Evolutionary conservation across 2,888 invertebrate genomes (phyloP), one percentile per base, ranked within the genome.

Genomic region (Hyles lineata): DNA sequence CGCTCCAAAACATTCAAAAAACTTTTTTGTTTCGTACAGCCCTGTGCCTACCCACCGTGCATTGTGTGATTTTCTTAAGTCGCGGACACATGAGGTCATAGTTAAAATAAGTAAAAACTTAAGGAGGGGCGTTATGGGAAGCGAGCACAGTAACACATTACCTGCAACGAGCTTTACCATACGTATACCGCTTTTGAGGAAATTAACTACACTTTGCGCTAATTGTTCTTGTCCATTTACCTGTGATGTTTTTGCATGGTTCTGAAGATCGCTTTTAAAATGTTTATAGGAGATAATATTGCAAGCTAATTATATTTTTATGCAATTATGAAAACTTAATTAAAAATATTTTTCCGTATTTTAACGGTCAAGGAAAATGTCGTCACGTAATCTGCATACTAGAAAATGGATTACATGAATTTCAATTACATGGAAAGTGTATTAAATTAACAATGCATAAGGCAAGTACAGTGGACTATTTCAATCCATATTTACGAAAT

Each of bases 41-140:
- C 93, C 93, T 93, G 84, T 84, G 83, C 73, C 74, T 85, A 88
- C 80, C 82, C 76, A 88, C 87, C 88, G 89, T 89, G 83, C 85
- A 86, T 78, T 83, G 90, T 93, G 92, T 94, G 94, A 94, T 94
- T 94, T 95, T 94, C 94, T 94, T 95, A 93, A 94, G 93, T 92
- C 90, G 90, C 87, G 90, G 92, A 92, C 93, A 93, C 90, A 92
- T 94, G 93, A 94, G 94, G 94, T 94, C 94, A 94, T 94, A 94
- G 92, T 93, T 94, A 93, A 67, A 92, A 87, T 90, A 90, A 91
- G 92, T 92, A 93, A 93, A 91, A 93, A 92, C 89, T 80, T 87
- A 86, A 92, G 93, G 89, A 87, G 90, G 95, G 95, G 94, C 94
- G 95, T 95, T 95, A 95, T 95, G 95, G 95, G 95, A 95, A 92